phyloP scores from a whole-genome alignment of 1,140 invertebrate genomes.

The Polypedilum pembai region DNA sequence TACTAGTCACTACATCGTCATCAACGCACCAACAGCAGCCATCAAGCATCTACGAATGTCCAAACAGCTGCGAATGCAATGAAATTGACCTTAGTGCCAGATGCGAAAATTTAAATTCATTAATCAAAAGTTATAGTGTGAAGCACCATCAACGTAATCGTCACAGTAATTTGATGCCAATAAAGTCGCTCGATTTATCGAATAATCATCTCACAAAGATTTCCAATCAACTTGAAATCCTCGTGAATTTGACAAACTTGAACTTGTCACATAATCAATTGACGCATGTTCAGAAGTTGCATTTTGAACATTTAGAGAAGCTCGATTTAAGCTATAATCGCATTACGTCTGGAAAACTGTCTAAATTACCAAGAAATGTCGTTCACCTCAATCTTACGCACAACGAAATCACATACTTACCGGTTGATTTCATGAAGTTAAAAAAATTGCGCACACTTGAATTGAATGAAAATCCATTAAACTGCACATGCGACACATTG shows the following conservation, averaged over 20 bases:
- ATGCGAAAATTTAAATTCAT: conserved; percentile 37
- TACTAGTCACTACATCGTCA: conserved; percentile 25
- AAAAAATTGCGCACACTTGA: conserved; percentile 48
- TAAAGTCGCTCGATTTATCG: conserved; percentile 50
- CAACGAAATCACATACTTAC: conserved; percentile 51
- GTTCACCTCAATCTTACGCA: conserved; percentile 54
- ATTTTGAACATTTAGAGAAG: conserved; percentile 50
- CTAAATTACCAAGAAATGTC: conserved; percentile 50
- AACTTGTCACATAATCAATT: conserved; percentile 52
- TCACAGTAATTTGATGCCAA: conserved; percentile 33
- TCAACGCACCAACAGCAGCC: background rate
- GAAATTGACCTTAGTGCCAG: conserved; percentile 32
- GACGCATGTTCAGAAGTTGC: conserved; percentile 48
- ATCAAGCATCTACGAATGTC: conserved; percentile 3
- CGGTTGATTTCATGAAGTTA: conserved; percentile 48
- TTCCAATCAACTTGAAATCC: conserved; percentile 47
- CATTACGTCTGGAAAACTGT: conserved; percentile 46
- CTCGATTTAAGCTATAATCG: conserved; percentile 51
- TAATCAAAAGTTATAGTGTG: conserved; percentile 30
- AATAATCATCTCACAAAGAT: conserved; percentile 49
- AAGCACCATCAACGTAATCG: background rate
- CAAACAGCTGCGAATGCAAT: background rate
- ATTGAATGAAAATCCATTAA: conserved; percentile 50
- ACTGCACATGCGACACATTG: conserved; percentile 54
- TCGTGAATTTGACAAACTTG: conserved; percentile 49